Base-by-base conservation (phyloP, 2,113 vertebrate genomes). In the Ochotona princeps region DNA sequence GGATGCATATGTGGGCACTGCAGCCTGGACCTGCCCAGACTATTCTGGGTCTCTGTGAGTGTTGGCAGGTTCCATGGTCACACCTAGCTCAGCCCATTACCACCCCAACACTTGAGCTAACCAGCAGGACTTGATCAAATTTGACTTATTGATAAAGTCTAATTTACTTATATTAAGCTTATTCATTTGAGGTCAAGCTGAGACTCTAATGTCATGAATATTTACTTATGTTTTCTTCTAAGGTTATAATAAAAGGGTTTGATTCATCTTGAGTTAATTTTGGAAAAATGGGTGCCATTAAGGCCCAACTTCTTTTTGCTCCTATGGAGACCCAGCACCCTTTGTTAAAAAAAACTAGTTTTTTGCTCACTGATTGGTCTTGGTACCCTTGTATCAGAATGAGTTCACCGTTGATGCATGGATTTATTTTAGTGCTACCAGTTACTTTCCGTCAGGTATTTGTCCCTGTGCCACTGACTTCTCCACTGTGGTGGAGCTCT, bases 301-400 rank as follows among this genome's bases (percentile, higher is more conserved):
- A 23, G 35, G 23, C 78, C 38, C 9, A 85, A 35, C 23, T 92
- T 79, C 12, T 4, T 76, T 92, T 85, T 85, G 14, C 15, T 11
- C 21, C 7, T 49, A 28, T 70, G 1, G 6, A 69, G 35, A 28
- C 32, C 51, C 30, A 49, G 44, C 35, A 63, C 38, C 21, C 44
- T 78, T 60, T 79, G 28, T 70, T 76, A 32, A 60, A 57, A 44
- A 75, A 44, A 21, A 84, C 28, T 65, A 13, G 80, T 69, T 6
- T 88, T 57, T 88, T 82, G 2, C 12, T 35, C 25, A 75, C 1
- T 75, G 70, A 88, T 69, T 60, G 8, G 6, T 88, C 61, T 83
- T 91, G 81, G 61, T 15, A 87, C 13, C 13, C 23, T 92, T 72
- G 74, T 91, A 35, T 44, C 44, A 75, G 75, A 83, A 57, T 86